Conservation (phyloP, 1,140 invertebrate genomes). For the Anoplophora glabripennis region DNA sequence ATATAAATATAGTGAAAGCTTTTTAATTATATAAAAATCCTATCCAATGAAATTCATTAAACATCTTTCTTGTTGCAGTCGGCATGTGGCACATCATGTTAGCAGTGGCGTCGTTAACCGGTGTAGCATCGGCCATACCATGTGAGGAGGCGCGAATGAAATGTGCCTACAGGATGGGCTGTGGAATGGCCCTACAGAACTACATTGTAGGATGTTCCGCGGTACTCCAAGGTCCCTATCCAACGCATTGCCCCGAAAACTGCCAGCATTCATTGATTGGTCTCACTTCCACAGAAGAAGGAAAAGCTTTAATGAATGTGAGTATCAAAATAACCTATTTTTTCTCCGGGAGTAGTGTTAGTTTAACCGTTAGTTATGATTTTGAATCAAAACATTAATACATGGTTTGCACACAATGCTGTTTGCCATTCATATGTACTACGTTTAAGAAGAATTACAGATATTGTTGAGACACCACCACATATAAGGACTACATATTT, state of each 20-base stretch:
- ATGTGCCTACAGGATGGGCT: constrained; percentile 71
- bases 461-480: no score
- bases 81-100: constrained; percentile 46
- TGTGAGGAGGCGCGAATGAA: constrained; percentile 68
- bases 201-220: constrained; percentile 70
- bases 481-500: no score
- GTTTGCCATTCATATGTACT: no score
- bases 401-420: no score
- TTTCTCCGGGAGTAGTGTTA: no score
- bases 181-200: constrained; percentile 68
- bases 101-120: constrained; percentile 46
- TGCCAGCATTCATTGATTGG: constrained; percentile 75
- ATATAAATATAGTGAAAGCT: no score
- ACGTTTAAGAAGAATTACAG: no score
- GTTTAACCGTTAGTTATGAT: no score
- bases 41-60: no score
- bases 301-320: constrained; percentile 69
- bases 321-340: constrained; percentile 37
- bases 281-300: constrained; percentile 73
- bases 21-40: no score
- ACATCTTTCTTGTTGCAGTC: constrained; percentile 33
- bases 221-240: constrained; percentile 56
- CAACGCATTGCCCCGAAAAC: constrained; percentile 60
- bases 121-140: constrained; percentile 43
- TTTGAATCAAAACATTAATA: no score